A percentile compares a stretch with the other conserved stretches of the same genome.
These are phyloP conservation scores for Lithodes maja DNA, from an alignment of 2,888 invertebrate genomes.

Conservation along the genomic window DNA sequence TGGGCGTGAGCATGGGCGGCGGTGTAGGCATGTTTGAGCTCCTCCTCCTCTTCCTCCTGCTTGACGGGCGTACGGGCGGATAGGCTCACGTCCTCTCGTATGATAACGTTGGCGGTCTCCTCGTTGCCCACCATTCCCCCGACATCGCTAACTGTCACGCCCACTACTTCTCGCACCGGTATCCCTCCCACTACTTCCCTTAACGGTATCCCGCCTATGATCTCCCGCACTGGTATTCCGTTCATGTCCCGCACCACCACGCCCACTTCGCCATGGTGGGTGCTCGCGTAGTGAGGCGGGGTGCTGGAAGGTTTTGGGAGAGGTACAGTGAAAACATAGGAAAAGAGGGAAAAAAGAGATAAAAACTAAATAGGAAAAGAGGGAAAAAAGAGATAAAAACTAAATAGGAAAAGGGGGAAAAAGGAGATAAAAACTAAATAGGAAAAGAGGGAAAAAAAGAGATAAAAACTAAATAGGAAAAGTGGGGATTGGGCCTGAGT, in stretches of 20 bases:
- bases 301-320: no score
- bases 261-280: not conserved
- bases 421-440: not conserved
- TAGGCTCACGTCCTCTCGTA: conserved; percentile 67
- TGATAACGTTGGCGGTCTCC: conserved; percentile 65
- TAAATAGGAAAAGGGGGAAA: no score
- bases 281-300: not conserved
- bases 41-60: conserved; percentile 69
- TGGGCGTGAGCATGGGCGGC: conserved; percentile 52
- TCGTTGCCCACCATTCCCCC: conserved; percentile 17
- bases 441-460: not conserved
- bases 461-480: no score
- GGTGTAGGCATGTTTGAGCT: conserved; percentile 69
- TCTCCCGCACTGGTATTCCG: no score
- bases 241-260: no score
- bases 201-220: no score
- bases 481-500: no score
- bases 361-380: no score
- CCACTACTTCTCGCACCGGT: no score
- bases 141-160: conserved; percentile 40
- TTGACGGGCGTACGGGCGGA: conserved; percentile 67
- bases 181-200: no score
- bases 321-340: not conserved
- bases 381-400: no score
- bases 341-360: not conserved